These are phyloP conservation scores for Trichopria drosophilae DNA, from an alignment of 2,888 invertebrate species.

Conservation along the genomic window DNA sequence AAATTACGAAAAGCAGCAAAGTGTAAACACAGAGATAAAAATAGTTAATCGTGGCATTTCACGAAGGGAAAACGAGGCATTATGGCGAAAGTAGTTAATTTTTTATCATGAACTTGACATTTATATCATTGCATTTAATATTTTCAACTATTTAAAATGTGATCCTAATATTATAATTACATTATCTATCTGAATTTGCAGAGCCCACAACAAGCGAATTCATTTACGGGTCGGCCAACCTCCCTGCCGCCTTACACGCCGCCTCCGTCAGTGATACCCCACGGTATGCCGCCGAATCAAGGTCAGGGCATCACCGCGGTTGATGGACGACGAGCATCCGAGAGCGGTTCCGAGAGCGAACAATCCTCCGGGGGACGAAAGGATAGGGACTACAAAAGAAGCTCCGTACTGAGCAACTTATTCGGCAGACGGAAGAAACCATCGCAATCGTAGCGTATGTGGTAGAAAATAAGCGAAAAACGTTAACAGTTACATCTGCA, in stretches of 20 bases:
- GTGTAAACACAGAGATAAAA: too few relatives aligned
- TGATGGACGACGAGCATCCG: constrained; percentile 54
- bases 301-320: constrained; percentile 46
- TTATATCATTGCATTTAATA: too few relatives aligned
- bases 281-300: constrained; percentile 33
- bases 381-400: constrained; percentile 54
- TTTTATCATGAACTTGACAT: too few relatives aligned
- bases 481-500: too few relatives aligned
- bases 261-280: constrained; percentile 54
- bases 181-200: constrained; percentile 12
- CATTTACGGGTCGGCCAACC: constrained; percentile 52
- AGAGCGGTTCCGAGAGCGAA: constrained; percentile 57
- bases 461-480: neutral
- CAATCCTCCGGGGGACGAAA: constrained; percentile 56
- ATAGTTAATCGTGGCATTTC: too few relatives aligned
- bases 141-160: too few relatives aligned
- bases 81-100: too few relatives aligned
- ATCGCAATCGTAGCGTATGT: constrained; percentile 49
- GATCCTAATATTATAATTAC: neutral
- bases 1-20: too few relatives aligned
- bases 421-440: constrained; percentile 56
- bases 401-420: constrained; percentile 54
- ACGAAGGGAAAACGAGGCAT: too few relatives aligned
- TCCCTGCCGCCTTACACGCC: constrained; percentile 60
- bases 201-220: constrained; percentile 48